Evolutionary conservation across 2,888 invertebrate genomes (phyloP), one percentile per base, ranked within the genome.

Genomic region (Pantelozetes paolii): DNA sequence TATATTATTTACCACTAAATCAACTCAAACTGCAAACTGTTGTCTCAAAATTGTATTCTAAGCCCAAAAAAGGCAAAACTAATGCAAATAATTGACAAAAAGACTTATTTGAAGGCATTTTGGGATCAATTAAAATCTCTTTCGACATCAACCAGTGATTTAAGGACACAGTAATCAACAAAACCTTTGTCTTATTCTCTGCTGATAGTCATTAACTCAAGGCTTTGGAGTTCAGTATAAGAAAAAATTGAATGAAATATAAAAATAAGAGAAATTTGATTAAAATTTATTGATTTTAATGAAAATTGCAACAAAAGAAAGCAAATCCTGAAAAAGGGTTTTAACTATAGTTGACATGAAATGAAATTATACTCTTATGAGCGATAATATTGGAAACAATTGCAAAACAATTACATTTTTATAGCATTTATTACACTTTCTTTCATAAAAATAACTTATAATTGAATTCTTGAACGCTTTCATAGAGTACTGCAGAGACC

Each of bases 101-200:
- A 59, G 59, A 30, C 59, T 59, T 59, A 59, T 59, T 6, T 20
- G 23, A 30, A 30, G 30, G 30, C 28, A 59, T 9, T 26, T n/a
- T 20, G 59, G 59, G 59, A 59, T 59, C 59, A 59, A 59, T 59
- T 59, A 59, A 30, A 30, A 30, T 59, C 59, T 59, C 59, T 59
- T 59, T 54, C 54, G 28, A 59, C 28, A 59, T 59, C 59, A 30
- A n/a, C 28, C 23, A 59, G 59, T 32, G 59, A 59, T 59, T 32
- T 59, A 59, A 59, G 23, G 6, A 23, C 59, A 59, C 59, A 30
- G 30, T 59, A 59, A 59, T 59, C 59, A 59, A 30, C 59, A 32
- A 59, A 59, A 8, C 18, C 18, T 59, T 28, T 59, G 6, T 59
- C 3, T 59, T 15, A 59, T 18, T 54, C 23, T 54, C 20, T 54